Percentiles rank a stretch among this genome's conserved stretches.
phyloP scores from a whole-genome alignment of 2,113 vertebrate species.

The Papio anubis region DNA sequence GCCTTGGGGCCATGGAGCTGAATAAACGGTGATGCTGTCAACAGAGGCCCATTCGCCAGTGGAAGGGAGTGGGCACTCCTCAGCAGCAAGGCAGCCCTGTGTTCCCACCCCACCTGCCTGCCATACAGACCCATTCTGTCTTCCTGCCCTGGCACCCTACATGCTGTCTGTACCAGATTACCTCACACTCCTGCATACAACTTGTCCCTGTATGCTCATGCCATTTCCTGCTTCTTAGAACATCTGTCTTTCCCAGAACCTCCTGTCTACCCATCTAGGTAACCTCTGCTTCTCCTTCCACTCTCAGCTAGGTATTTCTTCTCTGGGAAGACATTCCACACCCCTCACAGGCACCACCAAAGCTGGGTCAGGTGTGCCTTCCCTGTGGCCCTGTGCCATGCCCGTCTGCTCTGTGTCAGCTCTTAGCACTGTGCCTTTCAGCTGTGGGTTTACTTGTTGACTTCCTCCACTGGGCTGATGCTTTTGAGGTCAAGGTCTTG shows the following conservation, averaged over 20 bases:
- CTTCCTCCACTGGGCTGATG: neutral
- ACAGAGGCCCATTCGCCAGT: neutral
- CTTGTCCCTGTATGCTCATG: neutral
- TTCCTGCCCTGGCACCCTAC: neutral
- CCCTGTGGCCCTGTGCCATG: neutral
- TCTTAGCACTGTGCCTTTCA: neutral
- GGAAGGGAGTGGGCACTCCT: neutral
- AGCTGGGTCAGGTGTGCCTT: neutral
- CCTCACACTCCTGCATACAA: fast-evolving
- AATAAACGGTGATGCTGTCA: neutral
- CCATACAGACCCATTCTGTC: neutral
- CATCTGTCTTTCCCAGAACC: neutral
- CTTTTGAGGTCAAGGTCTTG: neutral
- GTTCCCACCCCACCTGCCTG: neutral
- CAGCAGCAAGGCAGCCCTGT: neutral
- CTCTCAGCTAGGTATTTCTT: neutral
- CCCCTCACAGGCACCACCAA: neutral
- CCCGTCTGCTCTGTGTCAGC: neutral
- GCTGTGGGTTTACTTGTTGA: neutral
- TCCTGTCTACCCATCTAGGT: no score
- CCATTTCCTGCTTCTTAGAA: neutral
- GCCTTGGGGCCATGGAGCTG: neutral
- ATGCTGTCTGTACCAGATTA: neutral
- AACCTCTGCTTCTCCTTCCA: neutral
- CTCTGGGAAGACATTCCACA: neutral